Evolutionary conservation across 2,797 vertebrate genomes (phyloP).

Genomic region (Catharus ustulatus): DNA sequence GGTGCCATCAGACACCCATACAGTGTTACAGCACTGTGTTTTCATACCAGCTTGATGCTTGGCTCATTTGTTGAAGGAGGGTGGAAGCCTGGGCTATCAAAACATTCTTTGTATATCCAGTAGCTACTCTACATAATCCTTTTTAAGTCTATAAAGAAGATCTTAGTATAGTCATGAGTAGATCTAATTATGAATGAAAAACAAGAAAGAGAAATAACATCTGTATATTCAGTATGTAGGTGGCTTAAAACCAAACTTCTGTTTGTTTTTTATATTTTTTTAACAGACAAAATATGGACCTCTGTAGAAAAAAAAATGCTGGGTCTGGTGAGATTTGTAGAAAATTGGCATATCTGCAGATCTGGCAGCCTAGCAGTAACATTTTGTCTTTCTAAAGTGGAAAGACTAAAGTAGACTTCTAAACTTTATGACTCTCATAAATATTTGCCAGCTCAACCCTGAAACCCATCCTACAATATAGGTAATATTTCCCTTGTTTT

Average conservation of each 20-base stretch:
- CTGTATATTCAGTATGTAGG: not conserved
- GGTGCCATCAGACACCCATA: not conserved
- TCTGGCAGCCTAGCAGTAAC: not conserved
- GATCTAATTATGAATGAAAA: not conserved
- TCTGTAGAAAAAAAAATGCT: not conserved
- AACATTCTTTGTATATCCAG: not conserved
- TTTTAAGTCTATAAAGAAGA: not conserved
- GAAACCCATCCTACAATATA: not conserved
- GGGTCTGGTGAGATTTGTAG: not conserved
- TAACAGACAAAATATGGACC: not conserved
- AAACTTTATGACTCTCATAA: not conserved
- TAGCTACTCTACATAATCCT: not conserved
- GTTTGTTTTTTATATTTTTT: not conserved
- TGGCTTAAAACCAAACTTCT: not conserved
- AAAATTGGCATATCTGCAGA: not conserved
- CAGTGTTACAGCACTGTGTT: not conserved
- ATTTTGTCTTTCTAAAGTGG: not conserved
- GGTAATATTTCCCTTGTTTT: not conserved
- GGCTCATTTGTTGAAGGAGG: not conserved
- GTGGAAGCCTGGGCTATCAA: not conserved
- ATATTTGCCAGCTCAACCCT: conserved; percentile 3
- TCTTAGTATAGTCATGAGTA: not conserved
- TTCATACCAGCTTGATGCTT: not conserved
- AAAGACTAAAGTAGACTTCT: not conserved
- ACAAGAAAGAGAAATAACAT: not conserved